phyloP scores from a whole-genome alignment of 2,888 invertebrate genomes.

The Cheilosia scutellata region DNA sequence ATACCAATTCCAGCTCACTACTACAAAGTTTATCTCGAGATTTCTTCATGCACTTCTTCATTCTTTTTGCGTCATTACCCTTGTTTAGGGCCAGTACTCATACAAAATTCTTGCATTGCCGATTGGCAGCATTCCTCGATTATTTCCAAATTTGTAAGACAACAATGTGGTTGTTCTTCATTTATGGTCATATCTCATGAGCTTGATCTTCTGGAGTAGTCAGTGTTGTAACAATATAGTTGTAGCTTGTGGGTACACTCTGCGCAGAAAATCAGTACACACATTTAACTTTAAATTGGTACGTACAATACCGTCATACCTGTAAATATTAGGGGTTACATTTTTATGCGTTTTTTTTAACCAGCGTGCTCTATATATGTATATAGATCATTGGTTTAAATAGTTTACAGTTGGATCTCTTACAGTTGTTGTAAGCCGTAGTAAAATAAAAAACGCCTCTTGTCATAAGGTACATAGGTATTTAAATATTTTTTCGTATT shows the following conservation, averaged over 20 bases:
- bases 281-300: background rate
- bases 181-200: slow-evolving; percentile 54
- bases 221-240: slow-evolving; percentile 3
- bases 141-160: slow-evolving; percentile 57
- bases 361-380: too few species aligned
- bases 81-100: slow-evolving; percentile 42
- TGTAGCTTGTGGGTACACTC: slow-evolving; percentile 17
- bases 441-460: too few species aligned
- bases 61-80: slow-evolving; percentile 18
- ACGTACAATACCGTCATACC: too few species aligned
- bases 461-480: too few species aligned
- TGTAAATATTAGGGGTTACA: too few species aligned
- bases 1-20: slow-evolving; percentile 25
- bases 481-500: too few species aligned
- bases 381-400: too few species aligned
- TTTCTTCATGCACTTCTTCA: slow-evolving; percentile 8
- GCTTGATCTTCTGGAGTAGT: slow-evolving; percentile 50
- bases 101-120: slow-evolving; percentile 41
- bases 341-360: too few species aligned
- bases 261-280: background rate
- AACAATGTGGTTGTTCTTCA: slow-evolving; percentile 53
- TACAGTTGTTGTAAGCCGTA: too few species aligned
- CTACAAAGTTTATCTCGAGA: slow-evolving; percentile 35
- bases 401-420: too few species aligned
- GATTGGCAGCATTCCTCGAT: slow-evolving; percentile 59